Evolutionary conservation across 2,113 vertebrate genomes (phyloP), one percentile per base, ranked within the genome.

Genomic region (Ancistrus triradiatus): DNA sequence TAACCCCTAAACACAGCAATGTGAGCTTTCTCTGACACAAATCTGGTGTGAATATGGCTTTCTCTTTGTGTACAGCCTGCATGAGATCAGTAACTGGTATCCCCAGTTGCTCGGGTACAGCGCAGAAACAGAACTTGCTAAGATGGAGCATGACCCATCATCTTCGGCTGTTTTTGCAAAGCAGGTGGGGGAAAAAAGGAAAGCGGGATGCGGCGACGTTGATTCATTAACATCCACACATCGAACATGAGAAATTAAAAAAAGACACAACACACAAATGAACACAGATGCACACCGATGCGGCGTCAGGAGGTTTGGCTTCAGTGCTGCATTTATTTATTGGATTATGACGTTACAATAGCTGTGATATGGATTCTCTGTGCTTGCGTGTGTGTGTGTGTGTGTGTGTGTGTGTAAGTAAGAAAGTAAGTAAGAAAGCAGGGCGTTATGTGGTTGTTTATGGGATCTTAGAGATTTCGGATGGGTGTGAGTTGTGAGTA

Each of bases 101-200:
- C n/a, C n/a, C n/a, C n/a, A n/a, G n/a, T n/a, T n/a, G 27, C 7
- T 31, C 7, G 27, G 3, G 27, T 31, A 31, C 27, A 31, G 27
- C 3, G 89, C 89, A 90, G 88, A 90, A 59, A 50, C 89, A 91
- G 87, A 92, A 83, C 87, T 90, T 91, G 87, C 92, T 37, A 4
- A 6, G 38, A 42, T 42, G 38, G 3, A 42, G 14, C 8, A 42
- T n/a, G 91, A 92, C 95, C 90, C 91, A 89, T 93, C 91, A 92
- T 92, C 92, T 90, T 93, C 90, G 91, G 76, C 74, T 78, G 7
- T 74, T 90, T 81, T 80, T 90, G 88, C 92, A 91, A 95, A 94
- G 92, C 91, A 89, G 92, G 92, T 92, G 93, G 92, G 89, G 86
- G 10, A 11, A 13, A 14, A 14, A n/a, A n/a, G 14, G 38, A 9